Evolutionary conservation across 1,140 invertebrate genomes (phyloP).

Genomic region (Drosophila aff.): DNA sequence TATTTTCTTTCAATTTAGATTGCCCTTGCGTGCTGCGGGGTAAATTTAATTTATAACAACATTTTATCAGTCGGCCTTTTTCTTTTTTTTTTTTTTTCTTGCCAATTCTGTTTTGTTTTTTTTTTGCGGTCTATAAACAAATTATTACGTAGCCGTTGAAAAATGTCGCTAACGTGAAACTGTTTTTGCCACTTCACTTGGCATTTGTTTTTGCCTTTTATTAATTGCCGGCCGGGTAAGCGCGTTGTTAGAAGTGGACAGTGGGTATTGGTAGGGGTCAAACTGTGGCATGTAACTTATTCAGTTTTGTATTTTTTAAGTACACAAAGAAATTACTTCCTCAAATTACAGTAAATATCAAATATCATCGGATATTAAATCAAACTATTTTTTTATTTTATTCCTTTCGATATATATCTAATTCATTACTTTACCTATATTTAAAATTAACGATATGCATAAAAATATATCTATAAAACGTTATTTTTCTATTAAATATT

Average conservation of each 20-base stretch:
- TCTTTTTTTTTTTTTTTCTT: slow-evolving; percentile 14
- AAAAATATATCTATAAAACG: too few species aligned
- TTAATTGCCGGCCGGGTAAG: slow-evolving; percentile 29
- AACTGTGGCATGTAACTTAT: background rate
- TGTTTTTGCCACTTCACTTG: slow-evolving; percentile 38
- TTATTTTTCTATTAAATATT: too few species aligned
- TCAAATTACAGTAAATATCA: too few species aligned
- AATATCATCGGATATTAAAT: too few species aligned
- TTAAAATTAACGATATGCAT: too few species aligned
- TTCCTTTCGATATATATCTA: too few species aligned
- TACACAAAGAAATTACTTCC: background rate
- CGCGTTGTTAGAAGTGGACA: slow-evolving; percentile 5
- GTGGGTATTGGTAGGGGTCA: slow-evolving; percentile 1
- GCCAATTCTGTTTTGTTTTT: slow-evolving; percentile 3
- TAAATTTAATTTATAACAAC: slow-evolving; percentile 31
- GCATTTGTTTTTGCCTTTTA: slow-evolving; percentile 31
- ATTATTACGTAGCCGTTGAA: slow-evolving; percentile 69
- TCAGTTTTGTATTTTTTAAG: background rate
- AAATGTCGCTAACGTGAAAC: slow-evolving; percentile 58
- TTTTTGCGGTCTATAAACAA: slow-evolving; percentile 55
- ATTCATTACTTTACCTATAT: too few species aligned
- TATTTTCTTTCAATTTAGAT: slow-evolving; percentile 36
- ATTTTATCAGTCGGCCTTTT: slow-evolving; percentile 60
- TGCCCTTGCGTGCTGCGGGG: slow-evolving; percentile 52
- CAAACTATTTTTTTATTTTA: too few species aligned